Base-by-base conservation (phyloP, 1,140 invertebrate species). In the Andricus grossulariae region DNA sequence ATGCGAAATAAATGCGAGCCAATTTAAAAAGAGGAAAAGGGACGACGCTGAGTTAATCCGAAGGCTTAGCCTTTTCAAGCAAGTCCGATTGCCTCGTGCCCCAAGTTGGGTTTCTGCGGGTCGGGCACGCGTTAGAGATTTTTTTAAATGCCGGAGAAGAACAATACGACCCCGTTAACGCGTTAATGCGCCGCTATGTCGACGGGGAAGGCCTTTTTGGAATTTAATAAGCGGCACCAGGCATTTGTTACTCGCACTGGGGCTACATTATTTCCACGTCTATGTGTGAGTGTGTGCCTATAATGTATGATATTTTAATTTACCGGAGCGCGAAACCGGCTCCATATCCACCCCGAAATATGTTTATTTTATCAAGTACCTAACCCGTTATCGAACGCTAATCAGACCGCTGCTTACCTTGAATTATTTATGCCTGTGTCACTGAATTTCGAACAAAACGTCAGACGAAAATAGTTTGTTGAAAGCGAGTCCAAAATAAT, bases 1-100 rank as follows among this genome's bases (percentile, higher is more conserved):
- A 57, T 75, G 50, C 75, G 66, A 73, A 71, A 72, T 51, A 55
- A 74, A 73, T 80, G 72, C 66, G 55, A 49, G 74, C 45, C 50
- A 39, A 60, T 45, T 19, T 66, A 71, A 55, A 70, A 71, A 60
- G 13, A 72, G 71, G 13, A 54, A 80, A 16, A 51, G 19, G 6
- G 32, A 39, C 11, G 13, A 49, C 19, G 57, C 55, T 71, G 25
- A 74, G 19, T 66, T 66, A 66, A 66, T 66, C 60, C 60, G 39
- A 66, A 66, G 60, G 60, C 60, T 66, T 39, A 66, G 60, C 60
- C 60, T 66, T 66, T 66, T 66, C 60, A 66, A 66, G 60, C 60
- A 66, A 66, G 60, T 66, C 60, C 60, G 21, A 66, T 66, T 66
- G 60, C 60, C 60, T 66, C 39, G 60, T 66, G 39, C 25, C 60